Base-by-base conservation (phyloP, 2,888 invertebrate species). In the Papilio gigon region DNA sequence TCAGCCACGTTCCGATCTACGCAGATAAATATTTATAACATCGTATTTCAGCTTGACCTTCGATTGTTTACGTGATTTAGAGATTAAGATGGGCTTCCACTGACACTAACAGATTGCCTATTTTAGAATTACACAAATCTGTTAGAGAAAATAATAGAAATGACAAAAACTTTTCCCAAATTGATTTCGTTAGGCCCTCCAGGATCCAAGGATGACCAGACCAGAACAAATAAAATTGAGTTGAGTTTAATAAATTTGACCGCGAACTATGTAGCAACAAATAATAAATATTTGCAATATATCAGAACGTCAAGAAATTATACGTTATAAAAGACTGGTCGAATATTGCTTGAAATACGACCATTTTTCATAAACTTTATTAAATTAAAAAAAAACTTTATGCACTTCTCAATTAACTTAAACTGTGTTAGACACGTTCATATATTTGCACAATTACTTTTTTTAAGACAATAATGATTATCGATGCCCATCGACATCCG, bases 11-110 rank as follows among this genome's bases (percentile, higher is more conserved):
- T 27, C 9, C 1, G 11, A 12, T 27, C 27, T 9, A 30, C 27
- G 3, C 4, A 25, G n/a, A 27, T 53, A 53, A 53, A 53, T 30
- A 53, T 53, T 53, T 53, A 30, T 5, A 14, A 9, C 0, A 27
- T 53, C 53, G 30, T 53, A 30, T 53, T 53, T 30, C 30, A 53
- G 9, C 53, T 27, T 53, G 53, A 53, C 53, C 53, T 53, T 53
- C 53, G 1, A 6, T 30, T 53, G 53, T 30, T 30, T 14, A 25
- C 50, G 11, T 20, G 20, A 11, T 47, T 47, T 22, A 50, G 5
- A 6, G 50, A 27, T 53, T 30, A 53, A n/a, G 30, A 30, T 53
- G 9, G 27, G n/a, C 5, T 53, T 53, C n/a, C 53, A 53, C 53
- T 30, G 9, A 53, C 3, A 14, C 33, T n/a, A n/a, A n/a, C n/a